Evolutionary conservation across 2,888 invertebrate genomes (phyloP), one percentile per base, ranked within the genome.

Genomic region (Sialis lutaria): DNA sequence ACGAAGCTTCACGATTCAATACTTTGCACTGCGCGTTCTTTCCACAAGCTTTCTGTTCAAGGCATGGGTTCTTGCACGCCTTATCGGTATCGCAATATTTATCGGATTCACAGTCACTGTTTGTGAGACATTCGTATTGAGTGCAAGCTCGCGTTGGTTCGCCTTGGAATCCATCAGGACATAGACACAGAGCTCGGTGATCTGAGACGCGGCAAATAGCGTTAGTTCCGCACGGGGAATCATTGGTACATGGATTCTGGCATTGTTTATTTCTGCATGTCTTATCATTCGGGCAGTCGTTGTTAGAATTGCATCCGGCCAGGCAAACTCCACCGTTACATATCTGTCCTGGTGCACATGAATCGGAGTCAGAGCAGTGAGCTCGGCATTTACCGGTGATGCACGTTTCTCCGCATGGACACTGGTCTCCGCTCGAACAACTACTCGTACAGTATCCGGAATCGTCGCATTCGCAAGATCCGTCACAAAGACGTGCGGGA

Each of bases 11-110:
- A 59, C 85, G 73, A 55, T 82, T 78, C 12, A 82, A 70, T 7
- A 88, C 82, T 39, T 84, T 76, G 58, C 91, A 90, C 55, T 89
- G 85, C 0, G 89, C 87, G 62, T 89, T 89, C 33, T 75, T 65
- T 9, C 90, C 91, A 57, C 91, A 91, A 33, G 82, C 78, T 6
- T 79, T 79, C 35, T 72, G 68, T 56, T 81, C 79, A 43, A 79
- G 60, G 58, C 91, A 91, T 1, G 90, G 87, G 64, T 90, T 90
- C 55, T 79, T 79, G 58, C 91, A 91, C 31, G 80, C 79, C 5
- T 79, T 74, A 45, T 72, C 69, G 8, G 65, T 60, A 53, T 77
- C 75, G 58, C 91, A 91, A 52, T 75, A 73, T 63, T 89, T 87
- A 55, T 79, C 83, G 2, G 72, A 57, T 46, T 82, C 82, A 58